Base-by-base conservation (phyloP, 2,113 vertebrate genomes). In the Alaudala cheleensis region DNA sequence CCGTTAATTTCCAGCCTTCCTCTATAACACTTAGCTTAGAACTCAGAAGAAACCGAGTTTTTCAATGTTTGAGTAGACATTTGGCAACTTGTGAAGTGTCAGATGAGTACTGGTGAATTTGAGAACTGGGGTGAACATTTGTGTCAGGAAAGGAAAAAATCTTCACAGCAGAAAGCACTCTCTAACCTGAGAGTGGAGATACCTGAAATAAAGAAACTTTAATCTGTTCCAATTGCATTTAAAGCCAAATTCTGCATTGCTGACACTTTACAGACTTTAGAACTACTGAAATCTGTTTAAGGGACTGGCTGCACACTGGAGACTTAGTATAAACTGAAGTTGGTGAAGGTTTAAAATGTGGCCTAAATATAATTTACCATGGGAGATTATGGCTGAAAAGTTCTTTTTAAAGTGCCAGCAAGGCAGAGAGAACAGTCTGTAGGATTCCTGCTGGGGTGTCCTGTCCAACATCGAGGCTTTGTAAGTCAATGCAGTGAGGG, bases 81-180 rank as follows among this genome's bases (percentile, higher is more conserved):
- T 92, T 97, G 96, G 94, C 90, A 95, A 66, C 58, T 73, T 93
- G 95, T 60, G 86, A 97, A 92, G 80, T 86, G 67, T 95, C 95
- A 92, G 92, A 83, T 92, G 80, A 93, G 76, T 7, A 15, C 67
- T 70, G 88, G 90, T 78, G 91, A 60, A 86, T 94, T 23, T 78
- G 94, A 97, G 90, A 96, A 88, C 23, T 34, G 39, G 82, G 90
- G 82, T 93, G 92, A 96, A 24, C 1, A 0, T 77, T 90, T 73
- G 56, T 95, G 91, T 86, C 80, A 70, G 60, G 72, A 39, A 90
- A 81, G 76, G 87, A 66, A 62, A 72, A 81, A 92, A 51, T 70
- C 61, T 70, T 95, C 71, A 14, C 86, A 86, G 91, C 56, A 96
- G 50, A 93, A 70, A 74, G 82, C 54, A 20, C 29, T 16, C 25